Evolutionary conservation across 2,888 invertebrate genomes (phyloP), one percentile per base, ranked within the genome.

Genomic region (Icerya purchasi): DNA sequence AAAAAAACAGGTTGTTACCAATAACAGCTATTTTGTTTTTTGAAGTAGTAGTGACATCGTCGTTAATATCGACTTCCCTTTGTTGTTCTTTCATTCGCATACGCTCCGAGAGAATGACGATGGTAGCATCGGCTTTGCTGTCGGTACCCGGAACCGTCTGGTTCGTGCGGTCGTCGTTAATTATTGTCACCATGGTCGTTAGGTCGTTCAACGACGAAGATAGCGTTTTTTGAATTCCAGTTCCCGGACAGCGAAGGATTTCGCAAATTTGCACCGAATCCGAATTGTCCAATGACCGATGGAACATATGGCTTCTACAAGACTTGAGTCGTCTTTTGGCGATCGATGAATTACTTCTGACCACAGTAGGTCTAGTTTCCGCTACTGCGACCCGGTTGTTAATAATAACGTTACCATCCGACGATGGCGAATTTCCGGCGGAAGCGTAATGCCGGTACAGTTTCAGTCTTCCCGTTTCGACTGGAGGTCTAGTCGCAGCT

Each of bases 181-280:
- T 73, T 53, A 83, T 69, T 0, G 82, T 82, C 0, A 83, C 81
- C 75, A 82, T 77, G 0, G 83, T 83, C 1, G 81, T 76, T 49
- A 83, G 73, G 52, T 75, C 76, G 1, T 67, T 36, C 14, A 14
- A 36, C 36, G 36, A 36, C 5, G 19, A 22, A 22, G 24, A 2
- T 55, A 55, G 24, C 20, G 20, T 23, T 21, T 24, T 56, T 52
- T 59, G 23, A 24, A 3, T 14, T 55, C 24, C 25, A 55, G 52
- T n/a, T 36, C 36, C 36, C 14, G 22, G n/a, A 24, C 23, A 59
- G 8, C 50, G 25, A 19, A 55, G 55, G 19, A 51, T 56, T 19
- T 55, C 59, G 5, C 50, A 20, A 3, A 50, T 58, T 21, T 53
- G 25, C 5, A 58, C 51, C 5, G 51, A 19, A 24, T 54, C 54